Evolutionary conservation across 2,888 invertebrate species (phyloP).

Genomic region (Drosophila anomalata): DNA sequence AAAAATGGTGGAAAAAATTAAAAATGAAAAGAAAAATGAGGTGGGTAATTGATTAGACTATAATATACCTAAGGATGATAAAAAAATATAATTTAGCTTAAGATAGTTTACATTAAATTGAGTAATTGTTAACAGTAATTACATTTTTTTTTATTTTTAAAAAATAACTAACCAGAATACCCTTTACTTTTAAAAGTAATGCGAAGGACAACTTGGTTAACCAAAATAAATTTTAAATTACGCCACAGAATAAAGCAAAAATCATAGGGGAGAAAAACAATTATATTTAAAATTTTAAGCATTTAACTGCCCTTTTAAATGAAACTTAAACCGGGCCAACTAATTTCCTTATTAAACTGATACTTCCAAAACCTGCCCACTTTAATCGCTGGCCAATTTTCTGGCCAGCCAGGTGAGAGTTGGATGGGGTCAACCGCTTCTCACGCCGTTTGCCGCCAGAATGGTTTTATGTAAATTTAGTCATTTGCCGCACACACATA

Average conservation of each 20-base stretch:
- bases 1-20: slow-evolving; percentile 15
- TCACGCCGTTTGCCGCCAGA: slow-evolving; percentile 32
- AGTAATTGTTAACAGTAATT: too few species aligned
- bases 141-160: too few species aligned
- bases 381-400: slow-evolving; percentile 10
- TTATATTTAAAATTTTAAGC: not conserved
- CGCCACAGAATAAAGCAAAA: not conserved
- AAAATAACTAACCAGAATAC: not conserved
- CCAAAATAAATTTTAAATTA: not conserved
- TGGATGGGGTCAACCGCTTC: slow-evolving; percentile 36
- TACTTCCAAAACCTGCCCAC: slow-evolving; percentile 4
- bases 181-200: not conserved
- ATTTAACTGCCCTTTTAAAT: not conserved
- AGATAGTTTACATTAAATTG: not conserved
- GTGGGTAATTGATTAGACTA: not conserved
- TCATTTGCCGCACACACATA: slow-evolving; percentile 61
- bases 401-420: slow-evolving; percentile 23
- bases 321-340: not conserved
- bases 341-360: slow-evolving; percentile 9
- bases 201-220: not conserved
- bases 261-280: not conserved
- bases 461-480: slow-evolving; percentile 72
- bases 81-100: not conserved
- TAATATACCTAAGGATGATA: not conserved
- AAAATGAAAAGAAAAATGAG: slow-evolving; percentile 10